These are phyloP conservation scores for Pocota personata DNA, from an alignment of 2,888 invertebrate species.

Conservation along the genomic window DNA sequence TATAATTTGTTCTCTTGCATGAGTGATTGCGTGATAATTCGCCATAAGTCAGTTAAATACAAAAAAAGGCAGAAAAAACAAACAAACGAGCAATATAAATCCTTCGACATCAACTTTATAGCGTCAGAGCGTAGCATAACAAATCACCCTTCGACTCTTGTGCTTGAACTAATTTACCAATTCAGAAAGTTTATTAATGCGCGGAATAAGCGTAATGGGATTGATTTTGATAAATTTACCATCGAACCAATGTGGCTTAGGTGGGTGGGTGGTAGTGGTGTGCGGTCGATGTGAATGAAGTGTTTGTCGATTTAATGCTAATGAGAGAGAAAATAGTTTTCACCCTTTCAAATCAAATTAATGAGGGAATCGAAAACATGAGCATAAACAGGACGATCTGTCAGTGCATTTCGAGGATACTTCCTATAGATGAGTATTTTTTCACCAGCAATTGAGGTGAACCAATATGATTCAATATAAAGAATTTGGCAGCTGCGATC, in stretches of 20 bases:
- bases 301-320: conserved; percentile 28
- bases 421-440: not conserved
- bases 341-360: not conserved
- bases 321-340: conserved; percentile 38
- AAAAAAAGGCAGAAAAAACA: not conserved
- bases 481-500: not conserved
- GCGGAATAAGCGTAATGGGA: conserved; percentile 17
- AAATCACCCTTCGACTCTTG: conserved; percentile 17
- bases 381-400: conserved; percentile 4
- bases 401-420: not conserved
- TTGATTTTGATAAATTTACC: conserved; percentile 43
- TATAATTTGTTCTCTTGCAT: not conserved
- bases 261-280: not conserved
- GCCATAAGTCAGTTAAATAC: conserved; percentile 14
- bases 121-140: not conserved
- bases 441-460: conserved; percentile 8
- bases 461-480: conserved; percentile 21
- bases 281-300: not conserved
- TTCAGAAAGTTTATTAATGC: conserved; percentile 24
- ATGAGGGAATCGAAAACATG: not conserved
- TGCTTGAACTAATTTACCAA: conserved; percentile 27
- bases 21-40: conserved; percentile 27
- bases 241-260: not conserved
- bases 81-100: conserved; percentile 4
- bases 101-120: not conserved